Base-by-base conservation (phyloP, 2,888 invertebrate genomes). In the Phaonia tiefii region DNA sequence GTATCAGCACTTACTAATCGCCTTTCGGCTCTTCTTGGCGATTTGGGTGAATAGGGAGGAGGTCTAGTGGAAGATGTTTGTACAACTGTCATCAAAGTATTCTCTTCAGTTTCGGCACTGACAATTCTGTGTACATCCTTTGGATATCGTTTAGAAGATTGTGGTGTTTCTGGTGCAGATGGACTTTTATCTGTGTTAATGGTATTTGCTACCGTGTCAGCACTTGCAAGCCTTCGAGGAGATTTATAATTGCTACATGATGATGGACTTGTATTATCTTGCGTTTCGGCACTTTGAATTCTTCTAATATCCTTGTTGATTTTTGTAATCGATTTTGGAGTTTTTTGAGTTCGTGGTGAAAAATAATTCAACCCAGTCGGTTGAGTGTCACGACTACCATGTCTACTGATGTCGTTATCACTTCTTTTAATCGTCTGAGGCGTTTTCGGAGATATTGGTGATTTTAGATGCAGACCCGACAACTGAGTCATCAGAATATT, bases 241-340 rank as follows among this genome's bases (percentile, higher is more conserved):
- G 20, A 8, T 49, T 49, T 20, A 8, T 20, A 7, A 5, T 49
- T 49, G 1, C 1, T n/a, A n/a, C n/a, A n/a, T n/a, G n/a, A n/a
- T n/a, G n/a, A n/a, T n/a, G n/a, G n/a, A n/a, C n/a, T n/a, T n/a
- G 66, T 77, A 26, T 74, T 78, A 15, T 49, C 54, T 17, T 73
- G 13, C 0, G 79, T 79, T 7, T 79, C 80, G 13, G 72, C 58
- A 15, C 63, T 17, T 0, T 67, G 70, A 22, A 80, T 22, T 15
- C 56, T 56, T 8, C 25, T 65, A 0, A 10, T 37, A n/a, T 13
- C 22, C n/a, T 31, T 31, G 31, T 31, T 31, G 8, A 8, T 8
- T 5, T 31, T 31, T 31, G 31, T 8, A 5, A 31, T 31, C 8
- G 31, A 31, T 31, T 31, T 31, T 31, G 31, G 4, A 31, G 31